Conservation (phyloP, 1,140 invertebrate genomes). For the Olivierus martensii region DNA sequence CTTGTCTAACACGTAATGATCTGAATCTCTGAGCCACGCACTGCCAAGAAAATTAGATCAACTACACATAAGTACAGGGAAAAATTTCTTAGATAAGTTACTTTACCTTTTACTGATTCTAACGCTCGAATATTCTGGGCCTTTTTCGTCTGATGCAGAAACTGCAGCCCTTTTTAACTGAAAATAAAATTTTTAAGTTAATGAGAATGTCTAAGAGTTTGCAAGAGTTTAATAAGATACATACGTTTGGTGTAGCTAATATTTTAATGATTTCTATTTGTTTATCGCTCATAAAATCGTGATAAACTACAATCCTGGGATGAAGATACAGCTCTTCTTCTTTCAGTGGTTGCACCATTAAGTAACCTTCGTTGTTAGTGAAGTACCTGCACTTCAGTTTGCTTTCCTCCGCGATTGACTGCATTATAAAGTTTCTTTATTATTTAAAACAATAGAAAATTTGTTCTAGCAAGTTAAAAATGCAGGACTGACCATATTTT, state of each 20-base stretch:
- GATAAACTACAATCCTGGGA: conserved; percentile 75
- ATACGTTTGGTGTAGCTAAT: conserved; percentile 67
- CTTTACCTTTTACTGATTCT: conserved; percentile 79
- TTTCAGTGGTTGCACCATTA: conserved; percentile 74
- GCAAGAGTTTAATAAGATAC: no score
- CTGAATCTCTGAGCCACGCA: conserved; percentile 78
- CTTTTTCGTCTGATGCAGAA: conserved; percentile 83
- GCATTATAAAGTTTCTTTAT: no score
- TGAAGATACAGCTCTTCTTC: conserved; percentile 73
- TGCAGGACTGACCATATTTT: not conserved
- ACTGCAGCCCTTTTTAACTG: conserved; percentile 89
- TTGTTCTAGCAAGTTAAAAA: not conserved
- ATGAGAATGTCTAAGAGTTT: no score
- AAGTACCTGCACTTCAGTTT: conserved; percentile 65
- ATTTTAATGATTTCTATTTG: conserved; percentile 82
- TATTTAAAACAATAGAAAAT: not conserved
- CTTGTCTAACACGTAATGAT: conserved; percentile 55
- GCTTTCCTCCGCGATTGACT: conserved; percentile 4
- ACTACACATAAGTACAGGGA: not conserved
- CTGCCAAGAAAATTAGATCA: conserved; percentile 35
- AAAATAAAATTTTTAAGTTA: conserved; percentile 13
- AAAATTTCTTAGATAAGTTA: not conserved
- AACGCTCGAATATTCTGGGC: conserved; percentile 78
- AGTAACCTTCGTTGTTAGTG: conserved; percentile 47
- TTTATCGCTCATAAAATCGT: conserved; percentile 72